Base-by-base conservation (phyloP, 92 coral and sea anemone genomes). In the Anthopleura xanthogrammica region DNA sequence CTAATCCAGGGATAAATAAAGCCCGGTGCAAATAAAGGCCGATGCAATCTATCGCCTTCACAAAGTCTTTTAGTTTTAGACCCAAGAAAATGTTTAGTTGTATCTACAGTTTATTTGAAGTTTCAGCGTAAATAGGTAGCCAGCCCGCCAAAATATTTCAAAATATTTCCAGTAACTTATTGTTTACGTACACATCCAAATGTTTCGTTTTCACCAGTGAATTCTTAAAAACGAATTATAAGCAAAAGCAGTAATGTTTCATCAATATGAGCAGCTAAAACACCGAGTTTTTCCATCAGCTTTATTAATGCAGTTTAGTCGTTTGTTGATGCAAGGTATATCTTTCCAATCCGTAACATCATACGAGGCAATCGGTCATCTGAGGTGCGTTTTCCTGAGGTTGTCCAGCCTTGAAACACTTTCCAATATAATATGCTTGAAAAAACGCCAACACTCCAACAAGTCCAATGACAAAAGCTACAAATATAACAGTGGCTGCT, bases 381-480 rank as follows among this genome's bases (percentile, higher is more conserved):
- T 85, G 88, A 17, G 75, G 88, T 7, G 57, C 91, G 79, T 91
- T 97, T 86, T 97, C 99, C 57, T 94, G 98, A 4, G 99, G 98
- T 82, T 97, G 99, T 41, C 99, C 99, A 48, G 94, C 98, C 42
- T 78, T 52, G 70, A 97, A 97, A 75, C 99, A 97, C 78, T 94
- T 92, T 40, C 99, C 99, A 12, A 97, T 94, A 85, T 92, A 97
- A 73, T 97, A 97, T 0, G 99, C 95, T 83, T 97, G 99, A 83
- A 97, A 89, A 41, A 92, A 92, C 10, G 99, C 99, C 83, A 95
- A 87, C 39, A 91, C 94, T 41, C 98, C 99, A 43, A 97, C 83
- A 39, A 97, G 87, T 20, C 93, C 95, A 64, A 95, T 92, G 42
- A 93, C 87, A 41, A 97, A 81, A 2, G 92, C 98, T 68, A 95